Base-by-base conservation (phyloP, 2,888 invertebrate genomes). In the Trachelus iudaicus region DNA sequence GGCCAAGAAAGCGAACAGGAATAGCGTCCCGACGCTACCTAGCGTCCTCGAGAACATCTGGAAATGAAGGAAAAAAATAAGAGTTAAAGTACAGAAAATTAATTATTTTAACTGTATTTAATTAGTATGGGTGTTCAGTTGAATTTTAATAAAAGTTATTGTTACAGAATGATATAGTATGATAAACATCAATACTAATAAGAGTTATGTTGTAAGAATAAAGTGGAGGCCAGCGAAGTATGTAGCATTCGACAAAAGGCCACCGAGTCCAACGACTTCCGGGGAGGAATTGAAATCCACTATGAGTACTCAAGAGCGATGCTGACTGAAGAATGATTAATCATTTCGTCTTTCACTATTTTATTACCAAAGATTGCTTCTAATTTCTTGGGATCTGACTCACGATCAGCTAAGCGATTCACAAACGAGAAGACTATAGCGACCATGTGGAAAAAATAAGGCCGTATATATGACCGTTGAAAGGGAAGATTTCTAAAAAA, bases 1-100 rank as follows among this genome's bases (percentile, higher is more conserved):
- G 6, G 81, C 83, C 35, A 83, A 73, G 23, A 82, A 79, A 56
- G 82, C 56, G 34, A 85, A 76, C 73, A 85, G 73, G 69, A 80
- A 71, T 56, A 81, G 68, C 79, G 80, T 79, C 78, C 80, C 69
- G 71, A 80, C 69, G 79, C 78, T 79, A 73, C 80, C 76, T 56
- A 71, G 76, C 77, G 82, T 33, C 77, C 11, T 11, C 56, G 37
- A 31, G 40, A 69, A 34, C 71, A 77, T 78, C 76, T 78, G 75
- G 35, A 34, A 37, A 23, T 56, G 23, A 37, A 69, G 30, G n/a
- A 75, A 77, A 30, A 69, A 68, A 4, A n/a, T n/a, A 11, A 13
- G 37, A 73, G 9, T 56, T 56, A 56, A 40, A 40, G 40, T 40
- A 40, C 2, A 56, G 9, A 56, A 23, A 9, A 9, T 56, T 2